Base-by-base conservation (phyloP, 2,113 vertebrate species). In the Bubo blakistoni region DNA sequence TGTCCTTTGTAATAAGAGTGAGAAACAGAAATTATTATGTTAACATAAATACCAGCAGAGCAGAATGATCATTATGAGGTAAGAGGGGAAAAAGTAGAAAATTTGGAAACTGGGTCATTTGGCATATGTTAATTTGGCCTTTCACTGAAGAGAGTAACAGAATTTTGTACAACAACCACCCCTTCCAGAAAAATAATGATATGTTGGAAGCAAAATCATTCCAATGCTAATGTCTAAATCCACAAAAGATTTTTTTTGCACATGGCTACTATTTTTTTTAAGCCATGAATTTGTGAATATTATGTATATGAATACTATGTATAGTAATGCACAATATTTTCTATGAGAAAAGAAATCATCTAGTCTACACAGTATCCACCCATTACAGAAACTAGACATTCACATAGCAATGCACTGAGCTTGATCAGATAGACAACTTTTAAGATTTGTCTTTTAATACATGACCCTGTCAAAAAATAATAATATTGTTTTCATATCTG, bases 91-190 rank as follows among this genome's bases (percentile, higher is more conserved):
- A 82, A 85, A 91, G 52, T 16, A 74, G 36, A 92, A 94, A 76
- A 84, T 46, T 70, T 49, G 81, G 34, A 94, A 97, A 92, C 40
- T 92, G 72, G 83, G 88, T 92, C 65, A 76, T 81, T 89, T 52
- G 77, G 49, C 36, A 61, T 79, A 81, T 52, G 13, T 58, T 82
- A 84, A 79, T 5, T 2, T 63, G 72, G 61, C 49, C 44, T 94
- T 90, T 86, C 52, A 67, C 20, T 61, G 34, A 34, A 91, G 24
- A 91, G 7, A 66, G 6, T 57, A 85, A 72, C 49, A 55, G 65
- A 63, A 67, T 63, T 93, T 73, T 79, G 18, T 46, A 49, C 46
- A 47, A 71, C 11, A 84, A 16, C 40, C 65, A 77, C 16, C 11
- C 9, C 49, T 62, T 79, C 52, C 54, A 94, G 66, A 61, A 85